Percentiles rank a stretch among this genome's conserved stretches.
Evolutionary conservation across 2,113 vertebrate species (phyloP).

Genomic region (Proteles cristata): DNA sequence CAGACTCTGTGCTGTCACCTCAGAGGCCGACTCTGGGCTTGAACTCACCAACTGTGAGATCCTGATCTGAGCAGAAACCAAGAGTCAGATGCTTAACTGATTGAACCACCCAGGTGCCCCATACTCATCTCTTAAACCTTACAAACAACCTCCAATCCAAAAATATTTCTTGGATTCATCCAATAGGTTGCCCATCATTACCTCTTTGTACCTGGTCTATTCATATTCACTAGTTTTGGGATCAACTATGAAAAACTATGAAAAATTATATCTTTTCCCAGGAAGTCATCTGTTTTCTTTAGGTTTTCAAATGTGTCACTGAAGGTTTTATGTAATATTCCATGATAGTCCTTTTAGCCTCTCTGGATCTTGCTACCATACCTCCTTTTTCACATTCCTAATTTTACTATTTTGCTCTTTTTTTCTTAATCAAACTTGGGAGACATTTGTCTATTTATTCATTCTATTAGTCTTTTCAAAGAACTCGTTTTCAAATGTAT

Average conservation of each 20-base stretch:
- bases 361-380: not conserved
- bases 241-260: not conserved
- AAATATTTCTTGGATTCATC: not conserved
- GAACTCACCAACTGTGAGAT: too few relatives aligned
- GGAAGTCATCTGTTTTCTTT: slow-evolving; percentile 20
- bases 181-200: not conserved
- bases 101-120: too few relatives aligned
- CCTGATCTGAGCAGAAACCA: too few relatives aligned
- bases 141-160: not conserved
- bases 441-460: not conserved
- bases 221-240: not conserved
- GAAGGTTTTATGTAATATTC: not conserved
- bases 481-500: slow-evolving; percentile 5
- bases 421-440: not conserved
- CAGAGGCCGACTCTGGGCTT: too few relatives aligned
- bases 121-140: not conserved
- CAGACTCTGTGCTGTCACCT: too few relatives aligned
- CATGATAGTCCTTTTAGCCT: not conserved
- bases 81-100: too few relatives aligned
- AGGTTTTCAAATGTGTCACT: slow-evolving; percentile 13
- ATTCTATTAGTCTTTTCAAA: slow-evolving; percentile 7
- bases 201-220: not conserved
- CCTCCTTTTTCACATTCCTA: not conserved
- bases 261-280: not conserved
- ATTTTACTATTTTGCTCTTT: not conserved